Evolutionary conservation across 2,888 invertebrate genomes (phyloP).

Genomic region (Rapana venosa): DNA sequence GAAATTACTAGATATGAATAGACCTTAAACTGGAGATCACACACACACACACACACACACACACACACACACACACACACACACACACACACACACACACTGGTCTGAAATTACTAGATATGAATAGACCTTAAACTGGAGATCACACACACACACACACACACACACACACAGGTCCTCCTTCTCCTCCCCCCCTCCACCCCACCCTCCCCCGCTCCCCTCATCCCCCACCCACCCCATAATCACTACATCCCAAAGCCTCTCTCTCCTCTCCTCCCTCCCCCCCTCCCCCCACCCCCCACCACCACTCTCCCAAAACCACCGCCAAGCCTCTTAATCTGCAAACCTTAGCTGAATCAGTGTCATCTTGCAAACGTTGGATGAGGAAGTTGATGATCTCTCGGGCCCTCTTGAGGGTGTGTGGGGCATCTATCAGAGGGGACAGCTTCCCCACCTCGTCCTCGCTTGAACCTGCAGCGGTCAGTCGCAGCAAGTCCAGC

Average conservation of each 20-base stretch:
- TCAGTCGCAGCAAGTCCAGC: constrained; percentile 20
- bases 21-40: too few species aligned
- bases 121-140: too few species aligned
- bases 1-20: too few species aligned
- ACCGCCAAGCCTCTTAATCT: neutral
- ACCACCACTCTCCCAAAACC: neutral
- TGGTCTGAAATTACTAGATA: too few species aligned
- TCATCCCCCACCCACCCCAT: neutral
- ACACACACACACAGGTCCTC: neutral
- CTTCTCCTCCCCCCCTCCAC: neutral
- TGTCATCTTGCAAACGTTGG: constrained; percentile 25
- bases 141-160: neutral
- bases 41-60: neutral
- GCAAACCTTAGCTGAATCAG: neutral
- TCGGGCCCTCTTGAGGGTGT: constrained; percentile 10
- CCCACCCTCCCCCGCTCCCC: neutral
- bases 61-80: neutral
- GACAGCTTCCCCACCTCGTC: neutral
- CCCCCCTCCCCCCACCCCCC: neutral
- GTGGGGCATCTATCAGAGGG: neutral
- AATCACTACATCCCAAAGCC: neutral
- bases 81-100: neutral
- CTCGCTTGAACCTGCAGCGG: neutral
- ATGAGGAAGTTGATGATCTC: constrained; percentile 33
- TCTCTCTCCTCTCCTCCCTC: neutral